Evolutionary conservation across 2,113 vertebrate species (phyloP).

Genomic region (Numida meleagris): DNA sequence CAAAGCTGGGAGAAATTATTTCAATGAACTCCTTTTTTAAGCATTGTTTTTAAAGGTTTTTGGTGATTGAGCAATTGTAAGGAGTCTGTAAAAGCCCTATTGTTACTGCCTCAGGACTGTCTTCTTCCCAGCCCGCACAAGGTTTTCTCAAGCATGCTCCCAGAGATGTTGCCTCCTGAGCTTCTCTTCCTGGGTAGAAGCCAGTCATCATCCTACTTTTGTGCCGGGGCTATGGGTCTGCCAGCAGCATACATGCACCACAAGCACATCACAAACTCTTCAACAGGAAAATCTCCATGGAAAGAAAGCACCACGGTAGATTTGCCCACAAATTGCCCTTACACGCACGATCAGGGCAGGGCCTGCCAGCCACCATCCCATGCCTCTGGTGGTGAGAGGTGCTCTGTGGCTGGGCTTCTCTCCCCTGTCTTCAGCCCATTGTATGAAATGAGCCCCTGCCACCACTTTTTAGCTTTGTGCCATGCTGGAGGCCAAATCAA

Average conservation of each 20-base stretch:
- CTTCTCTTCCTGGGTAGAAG: not conserved
- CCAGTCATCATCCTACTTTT: not conserved
- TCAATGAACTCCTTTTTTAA: not conserved
- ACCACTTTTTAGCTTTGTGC: not conserved
- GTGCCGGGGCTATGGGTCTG: not conserved
- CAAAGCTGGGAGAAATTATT: not conserved
- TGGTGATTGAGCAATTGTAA: not conserved
- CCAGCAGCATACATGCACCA: not conserved
- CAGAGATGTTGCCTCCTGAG: not conserved
- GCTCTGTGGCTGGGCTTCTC: not conserved
- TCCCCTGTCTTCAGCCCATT: not conserved
- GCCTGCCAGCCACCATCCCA: not conserved
- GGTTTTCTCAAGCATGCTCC: not conserved
- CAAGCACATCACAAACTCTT: no score
- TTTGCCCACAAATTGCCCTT: not conserved
- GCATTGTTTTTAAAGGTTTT: not conserved
- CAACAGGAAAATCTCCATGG: not conserved
- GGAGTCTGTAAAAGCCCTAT: not conserved
- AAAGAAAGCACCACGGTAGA: not conserved
- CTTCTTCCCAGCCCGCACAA: not conserved
- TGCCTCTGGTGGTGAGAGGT: not conserved
- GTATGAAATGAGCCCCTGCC: not conserved
- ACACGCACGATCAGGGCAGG: not conserved
- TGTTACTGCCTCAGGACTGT: not conserved
- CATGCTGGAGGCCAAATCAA: not conserved